These are phyloP conservation scores for Smittia sp. DNA, from an alignment of 2,888 invertebrate species.

Conservation along the genomic window DNA sequence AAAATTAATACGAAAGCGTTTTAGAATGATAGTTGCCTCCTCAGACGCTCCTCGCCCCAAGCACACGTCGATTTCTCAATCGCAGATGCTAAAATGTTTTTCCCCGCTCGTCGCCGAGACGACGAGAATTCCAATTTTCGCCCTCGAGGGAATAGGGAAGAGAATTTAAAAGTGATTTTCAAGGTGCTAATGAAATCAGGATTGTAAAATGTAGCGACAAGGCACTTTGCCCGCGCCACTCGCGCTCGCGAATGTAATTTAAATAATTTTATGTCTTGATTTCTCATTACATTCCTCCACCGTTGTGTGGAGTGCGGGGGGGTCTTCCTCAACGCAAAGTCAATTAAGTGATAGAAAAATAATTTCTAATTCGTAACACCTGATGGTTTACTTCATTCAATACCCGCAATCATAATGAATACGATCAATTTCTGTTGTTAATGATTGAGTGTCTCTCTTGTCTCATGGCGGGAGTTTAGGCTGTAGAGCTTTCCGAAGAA, in stretches of 20 bases:
- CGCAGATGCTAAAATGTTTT: background rate
- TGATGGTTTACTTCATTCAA: background rate
- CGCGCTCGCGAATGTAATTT: conserved; percentile 1
- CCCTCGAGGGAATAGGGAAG: background rate
- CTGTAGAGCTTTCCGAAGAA: background rate
- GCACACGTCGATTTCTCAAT: background rate
- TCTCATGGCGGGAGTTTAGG: background rate
- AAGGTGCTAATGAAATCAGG: conserved; percentile 28
- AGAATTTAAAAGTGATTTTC: conserved; percentile 13
- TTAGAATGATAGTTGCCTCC: conserved; percentile 19
- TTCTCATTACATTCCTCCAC: background rate
- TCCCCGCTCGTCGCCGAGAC: background rate
- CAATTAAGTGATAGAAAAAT: conserved; percentile 2
- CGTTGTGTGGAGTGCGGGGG: background rate
- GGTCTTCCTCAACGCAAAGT: background rate
- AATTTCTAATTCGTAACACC: conserved; percentile 21
- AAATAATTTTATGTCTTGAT: conserved; percentile 17
- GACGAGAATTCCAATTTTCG: background rate
- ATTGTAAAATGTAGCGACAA: background rate
- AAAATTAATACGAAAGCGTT: conserved; percentile 26
- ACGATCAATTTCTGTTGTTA: conserved; percentile 12
- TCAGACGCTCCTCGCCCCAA: background rate
- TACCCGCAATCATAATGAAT: conserved; percentile 15
- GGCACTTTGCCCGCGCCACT: conserved; percentile 6
- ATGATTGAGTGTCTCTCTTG: background rate